Evolutionary conservation across 2,797 vertebrate species (phyloP).

Genomic region (Lateolabrax maculatus): DNA sequence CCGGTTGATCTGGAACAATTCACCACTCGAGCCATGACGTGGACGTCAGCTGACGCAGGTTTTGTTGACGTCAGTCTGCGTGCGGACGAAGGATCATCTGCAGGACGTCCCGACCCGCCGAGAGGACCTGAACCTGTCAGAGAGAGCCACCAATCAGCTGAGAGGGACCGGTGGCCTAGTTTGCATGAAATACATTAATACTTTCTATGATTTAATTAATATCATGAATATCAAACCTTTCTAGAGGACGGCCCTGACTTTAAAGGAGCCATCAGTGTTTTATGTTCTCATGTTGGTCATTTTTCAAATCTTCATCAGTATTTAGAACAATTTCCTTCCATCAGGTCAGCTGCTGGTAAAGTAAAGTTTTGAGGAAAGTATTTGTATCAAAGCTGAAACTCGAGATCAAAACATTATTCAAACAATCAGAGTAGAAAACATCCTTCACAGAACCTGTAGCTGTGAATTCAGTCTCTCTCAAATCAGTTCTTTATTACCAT

Average conservation of each 20-base stretch:
- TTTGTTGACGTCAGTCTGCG: neutral
- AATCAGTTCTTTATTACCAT: no score
- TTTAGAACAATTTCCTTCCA: neutral
- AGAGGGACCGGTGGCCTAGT: conserved; percentile 45
- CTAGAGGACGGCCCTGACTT: neutral
- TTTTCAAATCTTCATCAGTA: conserved; percentile 1
- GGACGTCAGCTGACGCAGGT: neutral
- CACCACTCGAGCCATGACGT: neutral
- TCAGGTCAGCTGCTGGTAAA: neutral
- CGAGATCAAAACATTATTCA: neutral
- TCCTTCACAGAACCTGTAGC: no score
- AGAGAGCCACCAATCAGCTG: conserved; percentile 30
- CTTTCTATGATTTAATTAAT: conserved; percentile 51
- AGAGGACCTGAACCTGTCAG: conserved; percentile 11
- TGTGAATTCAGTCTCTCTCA: no score
- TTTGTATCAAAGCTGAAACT: neutral
- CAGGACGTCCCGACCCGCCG: neutral
- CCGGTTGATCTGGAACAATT: conserved; percentile 18
- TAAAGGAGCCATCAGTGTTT: neutral
- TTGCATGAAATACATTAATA: conserved; percentile 67
- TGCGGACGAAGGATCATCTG: neutral
- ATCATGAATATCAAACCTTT: conserved; percentile 30
- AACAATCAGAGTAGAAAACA: no score
- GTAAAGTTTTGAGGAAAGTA: neutral
- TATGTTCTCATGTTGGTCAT: conserved; percentile 4